Base-by-base conservation (phyloP, 2,888 invertebrate genomes). In the Leptothorax acervorum region DNA sequence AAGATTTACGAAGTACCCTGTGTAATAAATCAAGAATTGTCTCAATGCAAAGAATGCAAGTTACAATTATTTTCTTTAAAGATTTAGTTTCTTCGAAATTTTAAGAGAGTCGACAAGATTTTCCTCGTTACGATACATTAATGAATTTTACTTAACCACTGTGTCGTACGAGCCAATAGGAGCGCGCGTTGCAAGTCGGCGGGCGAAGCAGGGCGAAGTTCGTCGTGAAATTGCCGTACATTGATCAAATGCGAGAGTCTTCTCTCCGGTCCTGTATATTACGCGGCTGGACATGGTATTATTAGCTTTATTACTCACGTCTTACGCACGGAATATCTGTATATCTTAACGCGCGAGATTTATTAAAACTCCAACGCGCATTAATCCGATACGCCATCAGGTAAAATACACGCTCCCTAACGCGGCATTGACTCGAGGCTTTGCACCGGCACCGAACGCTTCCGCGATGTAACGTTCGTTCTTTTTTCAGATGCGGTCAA, bases 401-500 rank as follows among this genome's bases (percentile, higher is more conserved):
- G 55, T 57, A 57, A 28, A 57, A 35, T 35, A 57, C 39, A 57
- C 73, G 53, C 8, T 15, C 31, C 15, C n/a, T 23, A n/a, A 42
- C 11, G 18, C 28, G 28, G 15, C 28, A 4, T 5, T 28, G 15
- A 39, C 15, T 55, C 55, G 23, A 57, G 35, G 23, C 35, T 35
- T 0, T 6, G 6, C 6, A 6, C 28, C 18, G 71, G 57, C 71
- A 39, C 28, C 55, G 71, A 28, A 71, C 15, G 23, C 35, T 74
- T 74, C 73, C 60, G n/a, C 12, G 45, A 74, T 62, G 35, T 62
- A 48, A 23, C 35, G 9, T 35, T 35, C 6, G 4, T 18, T n/a
- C 48, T 51, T 75, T 74, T 75, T 60, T 74, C 62, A 60, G 3
- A 1, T 11, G 5, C 31, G 9, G 28, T n/a, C 31, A 75, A 35